These are phyloP conservation scores for Artemia sinica DNA, from an alignment of 2,888 invertebrate species.

Conservation along the genomic window DNA sequence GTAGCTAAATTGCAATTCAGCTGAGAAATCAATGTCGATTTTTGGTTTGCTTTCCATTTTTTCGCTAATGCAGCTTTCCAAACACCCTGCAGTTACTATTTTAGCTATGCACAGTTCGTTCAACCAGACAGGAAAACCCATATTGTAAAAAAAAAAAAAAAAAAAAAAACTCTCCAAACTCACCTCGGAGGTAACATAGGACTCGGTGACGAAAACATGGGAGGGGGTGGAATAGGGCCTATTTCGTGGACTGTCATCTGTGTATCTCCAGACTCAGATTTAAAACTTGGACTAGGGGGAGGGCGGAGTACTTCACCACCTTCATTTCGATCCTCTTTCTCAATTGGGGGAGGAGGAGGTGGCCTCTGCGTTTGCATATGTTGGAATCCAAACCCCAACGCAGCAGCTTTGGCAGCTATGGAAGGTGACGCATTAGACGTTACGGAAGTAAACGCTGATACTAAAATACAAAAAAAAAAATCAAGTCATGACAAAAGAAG, in stretches of 20 bases:
- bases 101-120: too few relatives aligned
- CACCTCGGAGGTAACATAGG: constrained; percentile 23
- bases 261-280: constrained; percentile 75
- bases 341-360: constrained; percentile 14
- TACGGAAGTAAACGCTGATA: constrained; percentile 8
- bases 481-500: neutral
- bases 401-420: constrained; percentile 8
- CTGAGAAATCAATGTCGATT: too few relatives aligned
- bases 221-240: constrained; percentile 81
- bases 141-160: too few relatives aligned
- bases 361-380: constrained; percentile 16
- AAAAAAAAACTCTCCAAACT: neutral
- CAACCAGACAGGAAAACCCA: too few relatives aligned
- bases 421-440: constrained; percentile 6
- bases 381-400: constrained; percentile 4
- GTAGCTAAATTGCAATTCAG: too few relatives aligned
- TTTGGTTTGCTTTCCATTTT: too few relatives aligned
- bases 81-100: too few relatives aligned
- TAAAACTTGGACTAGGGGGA: constrained; percentile 32
- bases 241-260: constrained; percentile 81
- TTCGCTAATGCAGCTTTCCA: too few relatives aligned
- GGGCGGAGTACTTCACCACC: constrained; percentile 21
- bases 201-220: constrained; percentile 66
- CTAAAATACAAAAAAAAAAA: neutral
- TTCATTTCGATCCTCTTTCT: constrained; percentile 18